phyloP scores from a whole-genome alignment of 2,888 invertebrate genomes.

The Bhutanitis thaidina region DNA sequence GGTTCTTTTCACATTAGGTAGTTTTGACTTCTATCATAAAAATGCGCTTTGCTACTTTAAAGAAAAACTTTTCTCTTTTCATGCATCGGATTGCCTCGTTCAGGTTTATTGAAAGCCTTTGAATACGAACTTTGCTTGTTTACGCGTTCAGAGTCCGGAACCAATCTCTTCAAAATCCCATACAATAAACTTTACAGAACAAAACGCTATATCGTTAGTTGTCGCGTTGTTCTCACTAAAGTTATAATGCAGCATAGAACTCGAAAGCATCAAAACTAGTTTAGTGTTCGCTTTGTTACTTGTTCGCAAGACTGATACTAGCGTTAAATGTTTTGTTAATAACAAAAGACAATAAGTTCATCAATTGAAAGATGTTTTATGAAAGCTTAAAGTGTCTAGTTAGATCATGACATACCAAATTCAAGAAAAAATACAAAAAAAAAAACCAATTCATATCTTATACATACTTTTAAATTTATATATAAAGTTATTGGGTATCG shows the following conservation, averaged over 20 bases:
- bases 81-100: slow-evolving; percentile 22
- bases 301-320: too few species aligned
- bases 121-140: slow-evolving; percentile 56
- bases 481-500: background rate
- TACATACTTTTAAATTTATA: too few species aligned
- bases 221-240: slow-evolving; percentile 60
- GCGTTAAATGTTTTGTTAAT: too few species aligned
- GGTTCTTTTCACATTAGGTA: background rate
- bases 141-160: slow-evolving; percentile 56
- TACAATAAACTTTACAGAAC: slow-evolving; percentile 56
- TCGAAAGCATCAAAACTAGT: background rate
- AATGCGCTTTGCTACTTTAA: background rate
- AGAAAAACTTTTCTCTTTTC: background rate
- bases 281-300: background rate
- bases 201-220: slow-evolving; percentile 57
- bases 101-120: slow-evolving; percentile 47
- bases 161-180: slow-evolving; percentile 60
- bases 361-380: too few species aligned
- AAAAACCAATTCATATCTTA: too few species aligned
- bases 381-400: too few species aligned
- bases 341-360: too few species aligned
- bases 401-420: too few species aligned
- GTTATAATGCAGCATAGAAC: background rate
- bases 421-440: too few species aligned
- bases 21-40: background rate